These are phyloP conservation scores for Sorex fumeus DNA, from an alignment of 2,113 vertebrate genomes.

Conservation along the genomic window DNA sequence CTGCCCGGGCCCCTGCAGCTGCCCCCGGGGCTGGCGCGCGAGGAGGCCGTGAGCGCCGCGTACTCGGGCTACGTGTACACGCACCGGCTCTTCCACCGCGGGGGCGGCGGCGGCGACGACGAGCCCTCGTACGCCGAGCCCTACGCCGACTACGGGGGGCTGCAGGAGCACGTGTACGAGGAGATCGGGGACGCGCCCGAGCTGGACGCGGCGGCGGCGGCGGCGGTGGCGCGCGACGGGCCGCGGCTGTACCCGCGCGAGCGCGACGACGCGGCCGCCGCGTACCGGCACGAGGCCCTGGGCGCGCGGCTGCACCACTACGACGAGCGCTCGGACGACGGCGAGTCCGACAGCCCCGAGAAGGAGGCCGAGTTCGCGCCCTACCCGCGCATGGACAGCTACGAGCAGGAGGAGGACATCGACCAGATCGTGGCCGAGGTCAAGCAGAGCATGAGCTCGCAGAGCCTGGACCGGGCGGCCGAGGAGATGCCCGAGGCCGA, in stretches of 20 bases:
- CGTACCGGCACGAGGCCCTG: slow-evolving; percentile 95
- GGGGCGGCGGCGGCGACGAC: slow-evolving; percentile 90
- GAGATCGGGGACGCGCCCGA: slow-evolving; percentile 93
- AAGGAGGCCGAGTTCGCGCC: slow-evolving; percentile 98
- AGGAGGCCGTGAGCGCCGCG: slow-evolving; percentile 92
- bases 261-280: slow-evolving; percentile 89
- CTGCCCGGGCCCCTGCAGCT: slow-evolving; percentile 90
- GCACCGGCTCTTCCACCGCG: slow-evolving; percentile 89
- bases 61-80: slow-evolving; percentile 95
- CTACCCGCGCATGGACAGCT: slow-evolving; percentile 96
- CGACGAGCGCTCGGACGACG: slow-evolving; percentile 95
- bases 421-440: slow-evolving; percentile 94
- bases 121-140: slow-evolving; percentile 95
- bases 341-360: slow-evolving; percentile 97
- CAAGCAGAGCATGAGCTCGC: slow-evolving; percentile 94
- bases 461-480: slow-evolving; percentile 90
- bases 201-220: slow-evolving; percentile 78
- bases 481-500: slow-evolving; percentile 92
- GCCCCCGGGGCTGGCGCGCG: slow-evolving; percentile 90
- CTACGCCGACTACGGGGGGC: slow-evolving; percentile 93
- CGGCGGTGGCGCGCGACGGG: slow-evolving; percentile 82
- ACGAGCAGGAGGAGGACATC: slow-evolving; percentile 96
- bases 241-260: slow-evolving; percentile 92
- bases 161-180: slow-evolving; percentile 97
- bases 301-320: slow-evolving; percentile 97